These are phyloP conservation scores for Platyscapa corneri DNA, from an alignment of 1,140 invertebrate species.

Conservation along the genomic window DNA sequence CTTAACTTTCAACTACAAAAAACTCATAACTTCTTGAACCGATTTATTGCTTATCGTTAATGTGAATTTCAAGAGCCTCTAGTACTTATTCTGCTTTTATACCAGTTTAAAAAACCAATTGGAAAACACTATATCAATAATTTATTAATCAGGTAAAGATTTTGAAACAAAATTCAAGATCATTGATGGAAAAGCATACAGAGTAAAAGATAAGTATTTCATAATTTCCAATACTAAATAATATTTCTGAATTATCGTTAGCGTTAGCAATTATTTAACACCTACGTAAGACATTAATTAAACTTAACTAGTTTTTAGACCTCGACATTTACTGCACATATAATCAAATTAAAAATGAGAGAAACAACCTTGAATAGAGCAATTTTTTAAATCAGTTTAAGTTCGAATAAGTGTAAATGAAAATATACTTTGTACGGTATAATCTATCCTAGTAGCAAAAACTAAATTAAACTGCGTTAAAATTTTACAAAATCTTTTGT, in stretches of 20 bases:
- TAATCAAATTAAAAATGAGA: constrained; percentile 6
- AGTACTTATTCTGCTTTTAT: no score
- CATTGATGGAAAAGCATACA: no score
- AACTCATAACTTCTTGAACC: no score
- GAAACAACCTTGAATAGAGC: not conserved
- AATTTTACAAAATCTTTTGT: not conserved
- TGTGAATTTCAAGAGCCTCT: no score
- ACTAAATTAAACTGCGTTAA: not conserved
- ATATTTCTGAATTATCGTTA: not conserved
- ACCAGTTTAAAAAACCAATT: no score
- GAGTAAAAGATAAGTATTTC: no score
- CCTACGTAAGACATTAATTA: not conserved
- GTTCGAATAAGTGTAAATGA: not conserved
- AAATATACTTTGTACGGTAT: not conserved
- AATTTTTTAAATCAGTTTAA: not conserved
- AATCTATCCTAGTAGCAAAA: not conserved
- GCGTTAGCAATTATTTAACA: not conserved
- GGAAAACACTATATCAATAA: not conserved
- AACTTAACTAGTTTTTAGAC: not conserved
- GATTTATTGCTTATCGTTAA: no score
- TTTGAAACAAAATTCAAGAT: not conserved
- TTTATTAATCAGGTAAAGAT: not conserved
- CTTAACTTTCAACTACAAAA: no score
- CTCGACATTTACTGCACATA: not conserved
- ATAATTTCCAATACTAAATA: not conserved